These are phyloP conservation scores for Eulemur rubriventer DNA, from an alignment of 2,797 vertebrate species.

Conservation along the genomic window DNA sequence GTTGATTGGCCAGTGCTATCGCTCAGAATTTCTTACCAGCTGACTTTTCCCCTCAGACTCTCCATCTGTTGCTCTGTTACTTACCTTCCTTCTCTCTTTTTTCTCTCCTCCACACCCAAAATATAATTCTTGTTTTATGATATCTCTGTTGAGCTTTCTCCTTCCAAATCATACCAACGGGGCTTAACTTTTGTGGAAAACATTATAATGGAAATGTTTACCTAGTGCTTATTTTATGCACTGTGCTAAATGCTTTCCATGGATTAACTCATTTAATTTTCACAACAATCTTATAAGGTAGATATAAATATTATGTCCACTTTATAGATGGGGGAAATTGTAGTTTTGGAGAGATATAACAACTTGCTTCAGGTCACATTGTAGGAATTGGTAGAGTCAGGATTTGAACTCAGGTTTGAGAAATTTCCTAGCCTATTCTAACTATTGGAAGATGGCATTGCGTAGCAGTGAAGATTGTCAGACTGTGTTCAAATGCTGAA, in stretches of 20 bases:
- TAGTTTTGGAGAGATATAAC: neutral
- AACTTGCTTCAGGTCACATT: neutral
- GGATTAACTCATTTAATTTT: neutral
- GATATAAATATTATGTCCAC: neutral
- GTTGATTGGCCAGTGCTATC: neutral
- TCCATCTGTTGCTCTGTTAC: neutral
- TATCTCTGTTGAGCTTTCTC: neutral
- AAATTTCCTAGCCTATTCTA: neutral
- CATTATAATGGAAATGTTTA: neutral
- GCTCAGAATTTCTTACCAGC: neutral
- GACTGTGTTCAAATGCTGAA: neutral
- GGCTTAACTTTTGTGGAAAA: neutral
- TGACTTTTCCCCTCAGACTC: neutral
- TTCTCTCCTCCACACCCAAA: neutral
- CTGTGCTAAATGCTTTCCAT: neutral
- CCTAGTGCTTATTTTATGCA: neutral
- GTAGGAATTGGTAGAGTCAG: neutral
- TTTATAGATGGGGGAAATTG: neutral
- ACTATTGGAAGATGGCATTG: neutral
- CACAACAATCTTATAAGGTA: neutral
- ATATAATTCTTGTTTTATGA: constrained; percentile 11
- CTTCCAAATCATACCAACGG: neutral
- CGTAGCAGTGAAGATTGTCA: neutral
- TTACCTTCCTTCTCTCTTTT: neutral
- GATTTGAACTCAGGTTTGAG: neutral